Conservation (phyloP, 1,140 invertebrate species). For the Aphelinus certus region DNA sequence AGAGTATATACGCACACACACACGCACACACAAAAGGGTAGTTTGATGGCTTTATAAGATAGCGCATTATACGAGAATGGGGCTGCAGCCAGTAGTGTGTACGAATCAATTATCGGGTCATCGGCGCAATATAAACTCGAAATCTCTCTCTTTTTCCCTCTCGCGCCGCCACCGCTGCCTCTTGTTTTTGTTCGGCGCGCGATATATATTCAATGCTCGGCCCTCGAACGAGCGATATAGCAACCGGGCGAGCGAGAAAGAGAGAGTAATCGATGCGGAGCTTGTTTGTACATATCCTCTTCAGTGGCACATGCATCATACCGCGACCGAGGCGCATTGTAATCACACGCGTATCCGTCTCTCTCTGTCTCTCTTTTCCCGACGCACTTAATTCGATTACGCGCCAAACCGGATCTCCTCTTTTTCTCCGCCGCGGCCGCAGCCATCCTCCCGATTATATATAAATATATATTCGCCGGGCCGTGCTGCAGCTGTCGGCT, state of each 20-base stretch:
- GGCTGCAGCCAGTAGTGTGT: neutral
- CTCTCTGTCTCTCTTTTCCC: neutral
- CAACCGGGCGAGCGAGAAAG: neutral
- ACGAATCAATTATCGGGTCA: slow-evolving; percentile 20
- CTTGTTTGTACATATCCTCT: slow-evolving; percentile 13
- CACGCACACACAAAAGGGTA: neutral
- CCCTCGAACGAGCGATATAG: neutral
- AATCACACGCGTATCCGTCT: too few relatives aligned
- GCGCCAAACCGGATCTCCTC: slow-evolving; percentile 46
- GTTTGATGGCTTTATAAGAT: neutral
- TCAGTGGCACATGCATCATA: too few relatives aligned
- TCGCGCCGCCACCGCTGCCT: neutral
- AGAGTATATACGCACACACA: too few relatives aligned
- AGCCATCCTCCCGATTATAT: neutral
- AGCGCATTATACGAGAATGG: neutral
- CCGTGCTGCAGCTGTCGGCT: too few relatives aligned
- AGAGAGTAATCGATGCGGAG: neutral
- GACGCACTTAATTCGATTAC: slow-evolving; percentile 49
- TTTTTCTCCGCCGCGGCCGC: slow-evolving; percentile 37
- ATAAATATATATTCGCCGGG: too few relatives aligned
- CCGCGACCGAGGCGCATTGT: too few relatives aligned
- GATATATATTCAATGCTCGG: neutral
- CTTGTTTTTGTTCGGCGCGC: slow-evolving; percentile 10
- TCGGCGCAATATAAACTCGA: neutral
- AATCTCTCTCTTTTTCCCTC: neutral